Evolutionary conservation across 2,113 vertebrate genomes (phyloP).

Genomic region (Microcebus griseorufus): DNA sequence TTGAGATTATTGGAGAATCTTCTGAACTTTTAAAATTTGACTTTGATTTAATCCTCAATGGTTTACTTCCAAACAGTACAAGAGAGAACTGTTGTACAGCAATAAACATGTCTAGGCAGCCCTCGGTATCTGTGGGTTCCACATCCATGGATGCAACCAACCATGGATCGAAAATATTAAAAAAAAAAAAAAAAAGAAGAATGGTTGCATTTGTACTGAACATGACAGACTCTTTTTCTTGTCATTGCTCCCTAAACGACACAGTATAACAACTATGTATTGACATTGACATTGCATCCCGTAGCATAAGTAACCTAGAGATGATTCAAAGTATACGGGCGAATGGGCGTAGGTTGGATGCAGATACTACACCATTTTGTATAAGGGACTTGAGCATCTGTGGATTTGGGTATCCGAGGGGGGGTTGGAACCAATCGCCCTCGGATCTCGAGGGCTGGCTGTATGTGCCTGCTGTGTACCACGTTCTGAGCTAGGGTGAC

Average conservation of each 20-base stretch:
- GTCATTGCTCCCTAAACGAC: not conserved
- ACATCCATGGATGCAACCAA: not conserved
- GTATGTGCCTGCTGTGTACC: no score
- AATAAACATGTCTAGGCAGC: not conserved
- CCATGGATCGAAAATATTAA: not conserved
- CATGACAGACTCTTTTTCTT: not conserved
- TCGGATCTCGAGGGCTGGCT: not conserved
- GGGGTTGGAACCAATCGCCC: not conserved
- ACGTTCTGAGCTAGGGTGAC: not conserved
- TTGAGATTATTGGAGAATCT: not conserved
- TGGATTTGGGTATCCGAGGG: not conserved
- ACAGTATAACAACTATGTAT: not conserved
- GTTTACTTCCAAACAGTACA: not conserved
- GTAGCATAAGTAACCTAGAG: not conserved
- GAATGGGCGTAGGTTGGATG: not conserved
- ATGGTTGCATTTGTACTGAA: not conserved
- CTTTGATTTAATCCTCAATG: not conserved
- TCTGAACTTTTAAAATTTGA: conserved; percentile 41
- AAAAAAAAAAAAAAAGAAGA: not conserved
- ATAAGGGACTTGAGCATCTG: not conserved
- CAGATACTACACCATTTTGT: not conserved
- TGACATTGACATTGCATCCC: not conserved
- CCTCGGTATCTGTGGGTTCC: not conserved
- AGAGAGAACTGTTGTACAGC: not conserved
- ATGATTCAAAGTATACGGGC: not conserved